A percentile compares a stretch with the other conserved stretches of the same genome.
Evolutionary conservation across 2,888 invertebrate genomes (phyloP).

Genomic region (Diadegma fenestrale): DNA sequence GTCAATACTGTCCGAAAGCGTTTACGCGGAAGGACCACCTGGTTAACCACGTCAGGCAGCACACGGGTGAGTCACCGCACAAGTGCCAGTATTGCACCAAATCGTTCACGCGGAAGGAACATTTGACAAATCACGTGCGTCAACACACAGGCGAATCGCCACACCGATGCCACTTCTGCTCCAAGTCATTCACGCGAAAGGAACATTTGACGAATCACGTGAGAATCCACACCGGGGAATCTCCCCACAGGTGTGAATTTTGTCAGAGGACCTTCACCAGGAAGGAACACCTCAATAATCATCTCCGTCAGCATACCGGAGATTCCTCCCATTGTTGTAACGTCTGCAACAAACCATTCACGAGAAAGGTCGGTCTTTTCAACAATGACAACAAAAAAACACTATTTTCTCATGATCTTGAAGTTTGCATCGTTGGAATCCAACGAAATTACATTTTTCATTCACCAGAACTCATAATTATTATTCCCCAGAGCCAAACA

Average conservation of each 20-base stretch:
- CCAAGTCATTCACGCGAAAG: constrained; percentile 94
- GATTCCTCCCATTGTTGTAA: constrained; percentile 91
- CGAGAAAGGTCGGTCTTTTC: constrained; percentile 87
- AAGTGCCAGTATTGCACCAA: constrained; percentile 92
- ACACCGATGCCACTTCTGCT: constrained; percentile 93
- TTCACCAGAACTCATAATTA: too few relatives aligned
- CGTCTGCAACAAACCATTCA: constrained; percentile 91
- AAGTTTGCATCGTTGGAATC: too few relatives aligned
- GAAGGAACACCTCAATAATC: constrained; percentile 90
- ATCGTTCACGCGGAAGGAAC: constrained; percentile 92
- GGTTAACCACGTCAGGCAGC: constrained; percentile 90
- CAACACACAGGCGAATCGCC: constrained; percentile 96
- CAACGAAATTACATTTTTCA: too few relatives aligned
- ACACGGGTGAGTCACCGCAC: constrained; percentile 92
- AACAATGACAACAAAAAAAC: too few relatives aligned
- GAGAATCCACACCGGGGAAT: constrained; percentile 87
- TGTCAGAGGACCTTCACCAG: constrained; percentile 90
- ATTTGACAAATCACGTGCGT: constrained; percentile 93
- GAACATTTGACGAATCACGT: constrained; percentile 95
- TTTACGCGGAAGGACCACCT: constrained; percentile 94
- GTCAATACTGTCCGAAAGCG: constrained; percentile 94
- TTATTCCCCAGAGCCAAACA: too few relatives aligned
- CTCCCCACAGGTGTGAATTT: constrained; percentile 90
- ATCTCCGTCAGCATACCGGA: constrained; percentile 90
- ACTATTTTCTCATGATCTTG: background rate